Percentiles rank a stretch among this genome's conserved stretches.
Conservation (phyloP, 2,797 vertebrate genomes). For the Enteromius trimaculatus region DNA sequence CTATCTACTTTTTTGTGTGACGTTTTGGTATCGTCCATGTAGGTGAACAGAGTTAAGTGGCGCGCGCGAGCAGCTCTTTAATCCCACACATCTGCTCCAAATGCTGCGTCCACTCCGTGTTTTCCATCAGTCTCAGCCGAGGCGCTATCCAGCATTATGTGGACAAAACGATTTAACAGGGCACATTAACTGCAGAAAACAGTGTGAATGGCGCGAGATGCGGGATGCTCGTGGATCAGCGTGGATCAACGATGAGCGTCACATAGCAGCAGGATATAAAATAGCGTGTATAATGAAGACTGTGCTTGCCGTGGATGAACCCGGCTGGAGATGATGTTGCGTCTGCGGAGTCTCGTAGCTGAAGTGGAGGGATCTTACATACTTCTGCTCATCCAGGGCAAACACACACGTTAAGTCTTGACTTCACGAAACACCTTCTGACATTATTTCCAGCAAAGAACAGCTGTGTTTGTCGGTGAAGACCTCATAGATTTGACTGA, state of each 20-base stretch:
- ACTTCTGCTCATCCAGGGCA: constrained; percentile 25
- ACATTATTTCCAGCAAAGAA: constrained; percentile 26
- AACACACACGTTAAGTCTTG: background rate
- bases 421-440: constrained; percentile 26
- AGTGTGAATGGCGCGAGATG: constrained; percentile 23
- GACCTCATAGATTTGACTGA: background rate
- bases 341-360: constrained; percentile 38
- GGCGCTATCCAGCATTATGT: constrained; percentile 32
- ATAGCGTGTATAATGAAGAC: background rate
- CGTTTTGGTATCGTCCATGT: background rate
- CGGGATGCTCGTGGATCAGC: background rate
- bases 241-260: background rate
- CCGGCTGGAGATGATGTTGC: constrained; percentile 57
- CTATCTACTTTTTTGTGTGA: background rate
- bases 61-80: background rate
- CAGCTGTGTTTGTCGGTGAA: constrained; percentile 14
- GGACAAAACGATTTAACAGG: constrained; percentile 59
- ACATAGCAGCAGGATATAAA: background rate
- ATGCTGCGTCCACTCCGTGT: constrained; percentile 60
- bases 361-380: constrained; percentile 16
- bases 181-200: constrained; percentile 56
- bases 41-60: constrained; percentile 6
- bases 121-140: constrained; percentile 56
- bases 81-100: background rate
- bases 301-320: constrained; percentile 36